Base-by-base conservation (phyloP, 2,888 invertebrate species). In the Zootermopsis nevadensis region DNA sequence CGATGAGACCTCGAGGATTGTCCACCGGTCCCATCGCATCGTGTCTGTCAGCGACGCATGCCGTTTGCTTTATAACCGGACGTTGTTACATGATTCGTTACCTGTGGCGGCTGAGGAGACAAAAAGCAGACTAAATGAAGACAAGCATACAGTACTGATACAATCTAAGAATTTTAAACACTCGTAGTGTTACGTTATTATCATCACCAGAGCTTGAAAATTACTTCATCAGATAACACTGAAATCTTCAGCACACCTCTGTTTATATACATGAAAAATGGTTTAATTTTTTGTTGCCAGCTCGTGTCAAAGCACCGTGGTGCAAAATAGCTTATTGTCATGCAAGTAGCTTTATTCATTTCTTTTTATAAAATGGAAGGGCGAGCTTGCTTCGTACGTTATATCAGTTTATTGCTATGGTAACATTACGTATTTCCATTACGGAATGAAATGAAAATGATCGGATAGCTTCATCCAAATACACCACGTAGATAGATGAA, bases 191-290 rank as follows among this genome's bases (percentile, higher is more conserved):
- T 76, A 38, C 6, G 53, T 31, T 66, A 30, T 80, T 76, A 76
- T 77, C 77, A 38, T 82, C 66, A 82, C 66, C 82, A 66, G 80
- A 80, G 84, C 84, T 82, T 82, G 84, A 82, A 84, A 82, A 84
- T 69, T 82, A 48, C 81, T 74, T 35, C 74, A 81, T 81, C 81
- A 81, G 81, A 81, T 81, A 81, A 74, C 22, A 53, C n/a, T 15
- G 31, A 53, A 72, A 74, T 74, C 74, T 69, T 66, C 24, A 66
- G 22, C 24, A 69, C 67, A 12, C 27, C 38, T 33, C 66, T 30
- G 27, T 42, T 80, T 77, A 66, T 38, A 22, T 1, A 66, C 80
- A 60, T 66, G 38, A 66, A 66, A 31, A 80, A 80, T 80, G 60
- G 80, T 66, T 80, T 60, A 48, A 77, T 27, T 38, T 80, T 80